phyloP scores from a whole-genome alignment of 1,140 invertebrate genomes.

The Drosophila subpulchrella region DNA sequence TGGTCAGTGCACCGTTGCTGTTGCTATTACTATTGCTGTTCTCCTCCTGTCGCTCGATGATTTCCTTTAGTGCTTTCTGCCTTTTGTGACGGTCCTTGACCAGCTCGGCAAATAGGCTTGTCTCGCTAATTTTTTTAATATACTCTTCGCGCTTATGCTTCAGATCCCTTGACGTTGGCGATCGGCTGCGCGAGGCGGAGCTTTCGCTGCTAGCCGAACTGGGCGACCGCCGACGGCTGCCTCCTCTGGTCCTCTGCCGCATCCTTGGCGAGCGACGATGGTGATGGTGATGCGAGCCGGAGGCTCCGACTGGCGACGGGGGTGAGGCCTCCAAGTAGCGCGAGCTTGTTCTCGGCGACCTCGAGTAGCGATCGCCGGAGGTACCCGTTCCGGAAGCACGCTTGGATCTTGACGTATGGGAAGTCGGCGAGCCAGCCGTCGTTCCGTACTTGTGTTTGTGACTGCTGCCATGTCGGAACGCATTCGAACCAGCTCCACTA shows the following conservation, averaged over 20 bases:
- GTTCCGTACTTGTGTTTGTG: conserved; percentile 69
- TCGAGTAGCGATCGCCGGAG: conserved; percentile 60
- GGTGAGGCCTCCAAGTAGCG: conserved; percentile 68
- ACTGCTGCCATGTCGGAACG: conserved; percentile 64
- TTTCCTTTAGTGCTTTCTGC: conserved; percentile 88
- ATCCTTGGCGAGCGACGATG: conserved; percentile 59
- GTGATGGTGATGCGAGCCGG: conserved; percentile 65
- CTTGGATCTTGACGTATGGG: conserved; percentile 66
- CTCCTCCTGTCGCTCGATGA: conserved; percentile 87
- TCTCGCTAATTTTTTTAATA: conserved; percentile 91
- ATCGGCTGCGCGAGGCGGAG: conserved; percentile 58
- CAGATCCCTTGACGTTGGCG: conserved; percentile 73
- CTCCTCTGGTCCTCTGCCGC: conserved; percentile 47
- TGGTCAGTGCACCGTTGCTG: conserved; percentile 74
- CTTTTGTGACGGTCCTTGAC: conserved; percentile 93
- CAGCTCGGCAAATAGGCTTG: conserved; percentile 94
- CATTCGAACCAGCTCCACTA: conserved; percentile 46
- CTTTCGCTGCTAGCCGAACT: conserved; percentile 65
- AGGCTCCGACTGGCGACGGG: conserved; percentile 53
- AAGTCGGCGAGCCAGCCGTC: conserved; percentile 46
- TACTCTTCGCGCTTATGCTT: conserved; percentile 86
- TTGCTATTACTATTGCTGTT: conserved; percentile 82
- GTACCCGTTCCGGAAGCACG: conserved; percentile 60
- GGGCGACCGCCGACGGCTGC: conserved; percentile 65
- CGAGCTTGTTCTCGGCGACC: conserved; percentile 66